Evolutionary conservation across 2,888 invertebrate species (phyloP), one percentile per base, ranked within the genome.

Genomic region (Disparrhopalites patrizii): DNA sequence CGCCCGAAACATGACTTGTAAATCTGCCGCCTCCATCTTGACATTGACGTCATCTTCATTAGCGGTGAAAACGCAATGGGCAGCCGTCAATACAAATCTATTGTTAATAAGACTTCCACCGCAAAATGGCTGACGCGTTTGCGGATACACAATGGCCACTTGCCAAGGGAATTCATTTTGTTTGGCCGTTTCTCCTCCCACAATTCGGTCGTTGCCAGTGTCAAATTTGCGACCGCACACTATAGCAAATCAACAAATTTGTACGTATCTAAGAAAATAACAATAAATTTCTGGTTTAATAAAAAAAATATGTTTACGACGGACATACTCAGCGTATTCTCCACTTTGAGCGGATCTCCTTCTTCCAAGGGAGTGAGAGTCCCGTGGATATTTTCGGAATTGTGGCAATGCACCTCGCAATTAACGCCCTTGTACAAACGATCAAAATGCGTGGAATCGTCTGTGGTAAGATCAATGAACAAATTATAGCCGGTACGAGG

Each of bases 141-240:
- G 31, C 5, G 10, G 5, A 33, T 47, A 2, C 2, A 60, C 60
- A 1, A 60, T 5, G 15, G 60, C 60, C 18, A 30, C 60, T 50
- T 60, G 60, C 47, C 47, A 60, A 8, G 60, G 60, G 13, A 60
- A 25, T 50, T 60, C 60, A 31, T 50, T 3, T 31, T 50, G 30
- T 23, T 50, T 30, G 1, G 47, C 31, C 3, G 18, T 18, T 20
- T 30, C 50, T 3, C 60, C 60, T 28, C 28, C 23, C 7, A 60
- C 60, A 28, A 60, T 60, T 28, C 60, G 40, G 33, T 31, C 13
- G 4, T n/a, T 25, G 18, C 27, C 28, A 2, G 30, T 23, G 2
- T 31, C 2, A 31, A n/a, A 28, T 23, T 33, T 15, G 1, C 13
- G 5, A 4, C 60, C 60, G n/a, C 60, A 50, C 18, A 60, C 60